Percentiles rank a stretch among this genome's conserved stretches.
Evolutionary conservation across 2,888 invertebrate genomes (phyloP).

Genomic region (Protodeltote pygarga): DNA sequence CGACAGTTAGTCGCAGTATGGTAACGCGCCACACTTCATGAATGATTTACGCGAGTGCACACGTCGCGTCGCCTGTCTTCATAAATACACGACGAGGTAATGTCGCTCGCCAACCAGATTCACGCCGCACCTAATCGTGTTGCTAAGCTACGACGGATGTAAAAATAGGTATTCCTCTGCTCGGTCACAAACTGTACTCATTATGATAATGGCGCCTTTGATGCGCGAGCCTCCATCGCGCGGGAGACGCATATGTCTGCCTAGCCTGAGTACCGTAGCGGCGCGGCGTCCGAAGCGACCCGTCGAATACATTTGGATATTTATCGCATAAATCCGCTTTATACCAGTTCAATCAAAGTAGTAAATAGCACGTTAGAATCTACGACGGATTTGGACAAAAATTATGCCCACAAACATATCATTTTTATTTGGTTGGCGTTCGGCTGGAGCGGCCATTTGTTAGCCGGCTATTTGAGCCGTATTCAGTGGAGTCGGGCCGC

Average conservation of each 20-base stretch:
- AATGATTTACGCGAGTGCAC: conserved; percentile 42
- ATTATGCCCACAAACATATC: conserved; percentile 60
- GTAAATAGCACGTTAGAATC: conserved; percentile 50
- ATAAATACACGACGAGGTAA: conserved; percentile 36
- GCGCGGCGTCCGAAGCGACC: neutral
- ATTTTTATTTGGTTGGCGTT: conserved; percentile 66
- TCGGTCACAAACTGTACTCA: conserved; percentile 5
- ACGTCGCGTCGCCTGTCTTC: conserved; percentile 20
- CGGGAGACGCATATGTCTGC: neutral
- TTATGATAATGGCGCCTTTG: conserved; percentile 20
- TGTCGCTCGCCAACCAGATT: conserved; percentile 8
- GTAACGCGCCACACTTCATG: conserved; percentile 29
- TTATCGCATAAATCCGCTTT: conserved; percentile 46
- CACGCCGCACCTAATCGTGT: conserved; percentile 6
- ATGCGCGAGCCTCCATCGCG: neutral
- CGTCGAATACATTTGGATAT: conserved; percentile 38
- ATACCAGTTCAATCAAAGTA: conserved; percentile 51
- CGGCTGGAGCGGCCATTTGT: conserved; percentile 57
- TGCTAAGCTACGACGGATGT: conserved; percentile 3
- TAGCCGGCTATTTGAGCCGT: conserved; percentile 57
- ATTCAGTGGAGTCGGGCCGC: conserved; percentile 53
- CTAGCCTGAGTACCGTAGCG: neutral
- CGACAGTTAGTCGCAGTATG: neutral
- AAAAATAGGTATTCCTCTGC: conserved; percentile 2
- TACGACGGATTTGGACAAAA: conserved; percentile 54